These are phyloP conservation scores for Salminus brasiliensis DNA, from an alignment of 2,113 vertebrate species.

Conservation along the genomic window DNA sequence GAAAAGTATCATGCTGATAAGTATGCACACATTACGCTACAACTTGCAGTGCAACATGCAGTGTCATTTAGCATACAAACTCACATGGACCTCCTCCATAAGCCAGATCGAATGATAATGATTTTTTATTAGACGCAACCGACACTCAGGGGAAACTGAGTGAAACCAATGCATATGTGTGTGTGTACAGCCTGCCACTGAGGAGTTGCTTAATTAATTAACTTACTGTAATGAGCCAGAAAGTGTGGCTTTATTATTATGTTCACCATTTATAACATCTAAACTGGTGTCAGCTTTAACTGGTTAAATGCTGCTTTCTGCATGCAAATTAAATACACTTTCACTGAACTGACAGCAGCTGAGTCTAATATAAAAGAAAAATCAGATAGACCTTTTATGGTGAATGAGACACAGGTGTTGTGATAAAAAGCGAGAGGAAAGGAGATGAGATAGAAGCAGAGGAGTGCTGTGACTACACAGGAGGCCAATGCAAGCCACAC, in stretches of 20 bases:
- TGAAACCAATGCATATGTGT: slow-evolving; percentile 37
- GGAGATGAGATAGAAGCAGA: background rate
- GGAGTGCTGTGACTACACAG: slow-evolving; percentile 24
- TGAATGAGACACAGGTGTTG: slow-evolving; percentile 45
- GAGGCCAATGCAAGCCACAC: background rate
- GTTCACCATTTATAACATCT: slow-evolving; percentile 29
- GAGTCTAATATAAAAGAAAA: background rate
- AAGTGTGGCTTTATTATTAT: slow-evolving; percentile 32
- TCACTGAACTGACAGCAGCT: slow-evolving; percentile 30
- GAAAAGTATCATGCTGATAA: too few relatives aligned
- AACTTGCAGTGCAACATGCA: too few relatives aligned
- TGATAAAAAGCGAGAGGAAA: slow-evolving; percentile 13
- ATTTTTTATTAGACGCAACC: slow-evolving; percentile 31
- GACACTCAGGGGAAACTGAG: slow-evolving; percentile 3
- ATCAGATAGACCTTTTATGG: slow-evolving; percentile 1
- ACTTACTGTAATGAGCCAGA: slow-evolving; percentile 30
- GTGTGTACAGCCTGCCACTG: slow-evolving; percentile 26
- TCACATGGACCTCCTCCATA: background rate
- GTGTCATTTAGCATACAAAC: too few relatives aligned
- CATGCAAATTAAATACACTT: background rate
- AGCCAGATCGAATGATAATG: slow-evolving; percentile 24
- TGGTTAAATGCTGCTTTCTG: background rate
- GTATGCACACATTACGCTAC: too few relatives aligned
- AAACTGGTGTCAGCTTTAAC: slow-evolving; percentile 39
- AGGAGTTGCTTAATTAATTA: slow-evolving; percentile 49